phyloP scores from a whole-genome alignment of 2,113 vertebrate species.

The Callaeas wilsoni region DNA sequence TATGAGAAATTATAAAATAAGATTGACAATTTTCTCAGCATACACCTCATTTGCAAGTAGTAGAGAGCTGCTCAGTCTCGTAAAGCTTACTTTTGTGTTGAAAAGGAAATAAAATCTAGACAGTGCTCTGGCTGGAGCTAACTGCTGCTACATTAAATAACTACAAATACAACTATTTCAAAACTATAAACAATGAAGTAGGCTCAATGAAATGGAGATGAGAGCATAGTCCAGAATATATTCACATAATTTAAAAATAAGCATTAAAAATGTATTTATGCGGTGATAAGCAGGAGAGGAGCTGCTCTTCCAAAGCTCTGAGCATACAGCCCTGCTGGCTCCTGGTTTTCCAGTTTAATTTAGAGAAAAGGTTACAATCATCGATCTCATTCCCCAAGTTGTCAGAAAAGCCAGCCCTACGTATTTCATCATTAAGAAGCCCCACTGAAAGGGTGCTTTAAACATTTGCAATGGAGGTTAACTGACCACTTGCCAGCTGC shows the following conservation, averaged over 20 bases:
- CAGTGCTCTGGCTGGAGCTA: neutral
- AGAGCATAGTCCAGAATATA: neutral
- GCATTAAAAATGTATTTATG: neutral
- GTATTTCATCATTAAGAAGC: neutral
- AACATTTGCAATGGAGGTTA: neutral
- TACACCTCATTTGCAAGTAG: neutral
- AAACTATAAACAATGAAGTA: neutral
- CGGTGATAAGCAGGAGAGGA: neutral
- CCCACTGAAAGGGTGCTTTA: neutral
- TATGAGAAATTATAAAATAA: neutral
- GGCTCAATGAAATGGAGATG: neutral
- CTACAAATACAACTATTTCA: neutral
- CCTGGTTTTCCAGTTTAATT: neutral
- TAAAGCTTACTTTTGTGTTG: neutral
- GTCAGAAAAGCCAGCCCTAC: neutral
- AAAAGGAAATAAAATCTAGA: neutral
- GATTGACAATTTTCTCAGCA: neutral
- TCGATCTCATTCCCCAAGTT: neutral
- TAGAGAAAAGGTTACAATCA: slow-evolving; percentile 34
- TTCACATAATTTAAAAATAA: neutral
- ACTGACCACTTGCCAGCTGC: neutral
- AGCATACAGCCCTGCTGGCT: neutral
- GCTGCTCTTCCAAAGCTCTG: neutral
- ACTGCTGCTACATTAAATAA: neutral
- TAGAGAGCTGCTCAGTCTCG: neutral